Evolutionary conservation across 2,113 vertebrate genomes (phyloP).

Genomic region (Leucoraja erinaceus): DNA sequence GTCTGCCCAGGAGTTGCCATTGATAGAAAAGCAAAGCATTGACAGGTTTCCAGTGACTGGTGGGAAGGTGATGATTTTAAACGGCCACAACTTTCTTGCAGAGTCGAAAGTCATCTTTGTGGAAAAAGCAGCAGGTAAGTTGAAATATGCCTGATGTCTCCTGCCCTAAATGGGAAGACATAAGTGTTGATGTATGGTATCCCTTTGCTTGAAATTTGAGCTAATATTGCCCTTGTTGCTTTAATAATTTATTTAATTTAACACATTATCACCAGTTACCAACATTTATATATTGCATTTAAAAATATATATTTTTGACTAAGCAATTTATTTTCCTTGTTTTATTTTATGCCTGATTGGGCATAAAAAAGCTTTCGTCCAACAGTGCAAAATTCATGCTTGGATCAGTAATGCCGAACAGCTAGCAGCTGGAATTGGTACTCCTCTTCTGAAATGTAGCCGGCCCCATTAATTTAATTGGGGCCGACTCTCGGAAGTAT

Average conservation of each 20-base stretch:
- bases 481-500: too few species aligned
- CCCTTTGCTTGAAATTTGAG: background rate
- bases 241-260: background rate
- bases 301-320: background rate
- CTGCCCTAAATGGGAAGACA: background rate
- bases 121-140: constrained; percentile 91
- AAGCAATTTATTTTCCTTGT: background rate
- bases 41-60: constrained; percentile 79
- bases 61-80: constrained; percentile 86
- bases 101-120: constrained; percentile 97
- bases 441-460: too few species aligned
- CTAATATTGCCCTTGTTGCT: background rate
- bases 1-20: constrained; percentile 92
- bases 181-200: background rate
- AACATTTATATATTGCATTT: background rate
- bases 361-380: background rate
- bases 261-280: background rate
- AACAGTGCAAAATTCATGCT: too few species aligned
- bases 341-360: background rate
- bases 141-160: background rate
- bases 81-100: constrained; percentile 87
- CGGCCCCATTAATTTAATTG: too few species aligned
- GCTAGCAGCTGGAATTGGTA: too few species aligned
- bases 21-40: constrained; percentile 88
- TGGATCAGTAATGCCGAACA: too few species aligned